Evolutionary conservation across 2,797 vertebrate genomes (phyloP), one percentile per base, ranked within the genome.

Genomic region (Rhodeus uyekii): DNA sequence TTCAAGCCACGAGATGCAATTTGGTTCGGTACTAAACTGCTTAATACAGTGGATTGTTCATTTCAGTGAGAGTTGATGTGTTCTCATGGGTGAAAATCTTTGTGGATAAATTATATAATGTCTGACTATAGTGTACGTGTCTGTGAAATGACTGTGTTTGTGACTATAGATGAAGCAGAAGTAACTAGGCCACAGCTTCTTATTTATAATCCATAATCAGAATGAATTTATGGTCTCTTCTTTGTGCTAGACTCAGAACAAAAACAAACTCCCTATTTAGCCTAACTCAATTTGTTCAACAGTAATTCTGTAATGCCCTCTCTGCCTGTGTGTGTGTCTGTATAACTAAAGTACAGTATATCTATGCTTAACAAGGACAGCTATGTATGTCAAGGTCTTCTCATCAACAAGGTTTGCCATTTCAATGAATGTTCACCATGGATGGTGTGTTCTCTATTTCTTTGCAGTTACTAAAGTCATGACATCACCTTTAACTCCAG

Each of bases 401-500:
- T 61, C 36, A 61, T 60, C 38, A 60, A 3, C 4, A 4, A 48
- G 24, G 76, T 22, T 76, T 61, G 29, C 44, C 12, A n/a, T 78
- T 46, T 77, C 58, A 64, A 64, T 19, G 8, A 18, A 14, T 24
- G 48, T 39, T 14, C 24, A 14, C 18, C 10, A 32, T 55, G 8
- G 32, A n/a, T 76, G 78, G 34, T 42, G 44, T 39, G 44, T 48
- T 32, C 18, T 55, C 64, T 32, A 2, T 80, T 53, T 42, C 24
- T 38, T n/a, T 46, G 44, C 61, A 75, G 71, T 19, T 50, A 92
- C 83, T 81, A 91, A 94, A 88, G 91, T 88, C 78, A 92, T 92
- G 92, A 71, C 89, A 10, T 85, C 91, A 0, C 90, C 93, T 19
- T 89, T 91, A 86, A 86, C 91, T 80, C 86, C 90, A 65, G 94